Conservation (phyloP, 2,888 invertebrate species). For the Encarsia formosa region DNA sequence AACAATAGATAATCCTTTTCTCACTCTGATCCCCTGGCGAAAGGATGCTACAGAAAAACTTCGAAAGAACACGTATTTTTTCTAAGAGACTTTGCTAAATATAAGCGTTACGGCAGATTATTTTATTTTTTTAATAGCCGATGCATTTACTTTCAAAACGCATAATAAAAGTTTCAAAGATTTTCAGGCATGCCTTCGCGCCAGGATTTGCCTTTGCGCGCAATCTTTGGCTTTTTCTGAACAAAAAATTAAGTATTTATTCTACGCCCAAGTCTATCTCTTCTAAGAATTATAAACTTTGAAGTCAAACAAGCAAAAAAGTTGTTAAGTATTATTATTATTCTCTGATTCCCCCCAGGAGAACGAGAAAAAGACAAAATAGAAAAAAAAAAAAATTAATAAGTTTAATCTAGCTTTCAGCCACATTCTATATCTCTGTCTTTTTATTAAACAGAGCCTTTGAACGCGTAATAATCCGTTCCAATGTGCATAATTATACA, state of each 20-base stretch:
- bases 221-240: constrained; percentile 26
- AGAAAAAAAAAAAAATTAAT: constrained; percentile 14
- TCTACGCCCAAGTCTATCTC: constrained; percentile 18
- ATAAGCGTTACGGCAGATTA: constrained; percentile 15
- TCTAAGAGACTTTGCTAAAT: constrained; percentile 16
- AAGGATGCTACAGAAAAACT: constrained; percentile 22
- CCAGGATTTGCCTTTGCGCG: constrained; percentile 25
- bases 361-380: constrained; percentile 22
- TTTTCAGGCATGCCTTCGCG: constrained; percentile 24
- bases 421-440: constrained; percentile 18
- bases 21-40: constrained; percentile 20
- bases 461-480: constrained; percentile 46
- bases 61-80: constrained; percentile 21
- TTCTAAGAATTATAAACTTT: constrained; percentile 27
- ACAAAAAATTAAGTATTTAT: constrained; percentile 8
- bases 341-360: too few relatives aligned
- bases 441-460: constrained; percentile 27
- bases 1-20: constrained; percentile 10
- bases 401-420: constrained; percentile 18
- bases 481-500: constrained; percentile 39
- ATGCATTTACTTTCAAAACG: constrained; percentile 3
- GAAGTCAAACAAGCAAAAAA: constrained; percentile 27
- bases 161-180: constrained; percentile 15
- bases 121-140: constrained; percentile 9
- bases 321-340: too few relatives aligned